A percentile compares a stretch with the other conserved stretches of the same genome.
Conservation (phyloP, 2,797 vertebrate genomes). For the Eurystomus glaucurus region DNA sequence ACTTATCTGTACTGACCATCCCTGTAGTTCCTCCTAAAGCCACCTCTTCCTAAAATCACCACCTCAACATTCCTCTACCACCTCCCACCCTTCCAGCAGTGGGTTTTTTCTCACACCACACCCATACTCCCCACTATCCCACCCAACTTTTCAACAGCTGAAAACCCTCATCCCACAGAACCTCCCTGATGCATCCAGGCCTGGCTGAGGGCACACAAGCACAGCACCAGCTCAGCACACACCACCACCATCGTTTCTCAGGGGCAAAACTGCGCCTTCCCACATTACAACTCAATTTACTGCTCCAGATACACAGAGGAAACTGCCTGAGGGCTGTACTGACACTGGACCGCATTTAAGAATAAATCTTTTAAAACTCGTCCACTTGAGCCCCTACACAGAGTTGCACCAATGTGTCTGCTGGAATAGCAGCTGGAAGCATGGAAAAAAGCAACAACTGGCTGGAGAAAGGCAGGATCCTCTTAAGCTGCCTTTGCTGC, state of each 20-base stretch:
- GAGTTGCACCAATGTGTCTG: background rate
- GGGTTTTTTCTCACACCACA: background rate
- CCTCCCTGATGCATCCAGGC: background rate
- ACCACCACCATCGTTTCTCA: background rate
- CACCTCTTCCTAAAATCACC: background rate
- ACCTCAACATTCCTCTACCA: fast-evolving
- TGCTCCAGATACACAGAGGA: fast-evolving
- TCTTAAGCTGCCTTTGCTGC: background rate
- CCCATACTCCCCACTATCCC: background rate
- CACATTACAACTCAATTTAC: background rate
- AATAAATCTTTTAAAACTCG: background rate
- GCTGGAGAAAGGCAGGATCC: background rate
- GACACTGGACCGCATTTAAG: background rate
- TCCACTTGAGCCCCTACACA: background rate
- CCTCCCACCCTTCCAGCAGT: background rate
- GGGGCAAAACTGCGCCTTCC: background rate
- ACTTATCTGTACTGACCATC: background rate
- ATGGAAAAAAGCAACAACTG: background rate
- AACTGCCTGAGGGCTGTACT: background rate
- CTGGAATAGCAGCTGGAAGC: background rate
- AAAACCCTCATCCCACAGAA: background rate
- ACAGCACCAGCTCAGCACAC: background rate
- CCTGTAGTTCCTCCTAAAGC: background rate
- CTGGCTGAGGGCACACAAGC: background rate
- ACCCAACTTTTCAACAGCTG: background rate